These are phyloP conservation scores for Hirudo medicinalis DNA, from an alignment of 1,140 invertebrate genomes.

Conservation along the genomic window DNA sequence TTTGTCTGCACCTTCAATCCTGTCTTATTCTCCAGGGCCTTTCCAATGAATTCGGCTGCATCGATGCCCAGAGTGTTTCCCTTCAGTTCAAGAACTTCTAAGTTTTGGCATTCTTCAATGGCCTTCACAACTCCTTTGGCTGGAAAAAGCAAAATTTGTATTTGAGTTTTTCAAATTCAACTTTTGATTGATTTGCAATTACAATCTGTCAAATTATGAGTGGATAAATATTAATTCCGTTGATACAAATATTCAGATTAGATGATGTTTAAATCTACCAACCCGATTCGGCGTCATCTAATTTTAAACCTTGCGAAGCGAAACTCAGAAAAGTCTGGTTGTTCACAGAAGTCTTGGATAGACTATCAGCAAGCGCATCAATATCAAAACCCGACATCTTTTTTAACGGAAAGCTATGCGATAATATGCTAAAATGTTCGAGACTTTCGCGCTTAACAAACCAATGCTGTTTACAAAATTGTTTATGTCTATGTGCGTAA, in stretches of 20 bases:
- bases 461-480: no score
- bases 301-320: slow-evolving; percentile 6
- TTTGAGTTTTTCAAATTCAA: background rate
- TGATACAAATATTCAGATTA: background rate
- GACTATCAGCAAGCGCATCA: background rate
- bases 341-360: background rate
- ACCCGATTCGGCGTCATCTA: slow-evolving; percentile 10
- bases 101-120: slow-evolving; percentile 30
- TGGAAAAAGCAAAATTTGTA: slow-evolving; percentile 25
- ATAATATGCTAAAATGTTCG: no score
- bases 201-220: background rate
- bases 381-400: slow-evolving; percentile 4
- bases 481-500: no score
- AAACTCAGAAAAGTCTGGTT: background rate
- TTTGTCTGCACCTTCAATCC: slow-evolving; percentile 50
- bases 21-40: slow-evolving; percentile 59
- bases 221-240: background rate
- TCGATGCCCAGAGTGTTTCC: slow-evolving; percentile 83
- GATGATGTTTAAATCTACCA: background rate
- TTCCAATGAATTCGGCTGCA: slow-evolving; percentile 68
- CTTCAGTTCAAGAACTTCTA: slow-evolving; percentile 58
- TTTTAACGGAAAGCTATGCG: no score
- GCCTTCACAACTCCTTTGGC: slow-evolving; percentile 35
- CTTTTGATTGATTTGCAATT: background rate
- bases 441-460: no score